Evolutionary conservation across 2,797 vertebrate species (phyloP), one percentile per base, ranked within the genome.

Genomic region (Periparus ater): DNA sequence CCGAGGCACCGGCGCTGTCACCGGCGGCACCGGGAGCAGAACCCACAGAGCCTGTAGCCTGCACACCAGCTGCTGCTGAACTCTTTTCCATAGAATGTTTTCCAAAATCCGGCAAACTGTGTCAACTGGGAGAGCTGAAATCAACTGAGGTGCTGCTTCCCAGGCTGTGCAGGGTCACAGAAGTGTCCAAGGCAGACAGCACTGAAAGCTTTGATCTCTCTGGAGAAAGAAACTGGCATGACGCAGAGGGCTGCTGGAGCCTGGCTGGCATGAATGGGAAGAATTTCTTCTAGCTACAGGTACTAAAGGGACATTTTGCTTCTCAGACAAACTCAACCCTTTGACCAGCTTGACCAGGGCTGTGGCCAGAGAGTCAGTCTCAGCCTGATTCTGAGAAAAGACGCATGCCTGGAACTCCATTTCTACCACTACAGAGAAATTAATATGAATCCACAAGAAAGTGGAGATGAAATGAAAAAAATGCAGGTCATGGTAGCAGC

Each of bases 391-490:
- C 23, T 74, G 77, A 94, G 83, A 55, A 88, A 95, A 93, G n/a
- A 51, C 55, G 63, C 62, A 58, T 55, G 42, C 23, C 71, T 88
- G 26, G 21, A 74, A 88, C 88, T 91, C 26, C 21, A 57, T 63
- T 91, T 87, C n/a, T 78, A 74, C 91, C 85, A 91, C 85, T 91
- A 93, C 70, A 84, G 90, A 88, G 88, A 88, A 91, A 93, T 76
- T 60, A 70, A 76, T 91, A 76, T 81, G 79, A 93, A 70, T 55
- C 83, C 88, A 91, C 88, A 93, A 78, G 72, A 84, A 95, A 82
- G 85, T 45, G 34, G 63, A 81, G 27, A 66, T 89, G 79, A 88
- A 51, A 42, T 67, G 30, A 75, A 91, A 93, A 93, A 90, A 92
- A 91, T 70, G 55, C 76, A 91, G 70, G 63, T 93, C 95, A 53